Conservation (phyloP, 2,888 invertebrate genomes). For the Nymphalis urticae region DNA sequence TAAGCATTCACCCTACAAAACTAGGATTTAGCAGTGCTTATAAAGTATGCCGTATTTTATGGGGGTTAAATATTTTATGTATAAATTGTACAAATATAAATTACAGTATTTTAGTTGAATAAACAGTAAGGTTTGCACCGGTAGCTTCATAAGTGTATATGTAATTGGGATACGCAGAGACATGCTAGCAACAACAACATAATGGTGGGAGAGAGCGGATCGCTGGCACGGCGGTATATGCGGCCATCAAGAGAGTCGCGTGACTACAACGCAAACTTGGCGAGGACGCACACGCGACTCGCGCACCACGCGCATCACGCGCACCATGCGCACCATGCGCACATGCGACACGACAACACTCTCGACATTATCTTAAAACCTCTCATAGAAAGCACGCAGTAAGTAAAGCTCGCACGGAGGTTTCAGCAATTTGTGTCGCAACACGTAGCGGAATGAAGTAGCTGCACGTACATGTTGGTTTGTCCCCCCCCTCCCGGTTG, state of each 20-base stretch:
- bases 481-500: conserved; percentile 53
- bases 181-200: conserved; percentile 83
- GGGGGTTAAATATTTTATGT: conserved; percentile 16
- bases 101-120: conserved; percentile 39
- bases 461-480: conserved; percentile 70
- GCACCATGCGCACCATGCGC: conserved; percentile 51
- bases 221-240: conserved; percentile 75
- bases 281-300: conserved; percentile 71
- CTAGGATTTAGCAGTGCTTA: conserved; percentile 9
- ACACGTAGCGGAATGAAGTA: conserved; percentile 69
- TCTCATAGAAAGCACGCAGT: conserved; percentile 82
- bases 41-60: conserved; percentile 15
- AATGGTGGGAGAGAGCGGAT: conserved; percentile 76
- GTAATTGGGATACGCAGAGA: conserved; percentile 79
- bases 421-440: conserved; percentile 62
- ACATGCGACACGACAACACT: conserved; percentile 76
- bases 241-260: conserved; percentile 65
- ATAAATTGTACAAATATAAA: conserved; percentile 33
- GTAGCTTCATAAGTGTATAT: conserved; percentile 70
- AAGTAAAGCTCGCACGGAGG: conserved; percentile 68
- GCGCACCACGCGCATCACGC: conserved; percentile 49
- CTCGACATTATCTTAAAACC: conserved; percentile 82
- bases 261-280: conserved; percentile 70
- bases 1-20: conserved; percentile 10
- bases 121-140: conserved; percentile 58